Evolutionary conservation across 2,113 vertebrate genomes (phyloP).

Genomic region (Lipotes vexillifer): DNA sequence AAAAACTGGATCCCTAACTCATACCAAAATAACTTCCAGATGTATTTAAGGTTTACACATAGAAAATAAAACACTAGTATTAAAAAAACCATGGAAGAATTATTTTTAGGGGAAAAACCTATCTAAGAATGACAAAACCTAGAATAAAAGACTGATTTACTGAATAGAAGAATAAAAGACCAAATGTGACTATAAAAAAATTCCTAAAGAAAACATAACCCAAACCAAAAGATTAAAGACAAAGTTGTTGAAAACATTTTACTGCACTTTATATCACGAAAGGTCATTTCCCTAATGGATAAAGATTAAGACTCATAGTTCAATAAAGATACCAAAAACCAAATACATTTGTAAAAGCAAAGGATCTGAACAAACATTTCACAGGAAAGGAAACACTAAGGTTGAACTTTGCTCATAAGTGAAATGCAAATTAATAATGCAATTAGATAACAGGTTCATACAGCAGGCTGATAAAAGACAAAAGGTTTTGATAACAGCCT

Average conservation of each 20-base stretch:
- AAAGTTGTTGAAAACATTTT: slow-evolving; percentile 2
- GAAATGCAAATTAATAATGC: not conserved
- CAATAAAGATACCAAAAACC: not conserved
- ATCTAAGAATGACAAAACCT: slow-evolving; percentile 4
- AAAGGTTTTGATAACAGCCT: not conserved
- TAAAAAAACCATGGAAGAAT: not conserved
- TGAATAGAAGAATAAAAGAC: not conserved
- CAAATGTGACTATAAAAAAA: not conserved
- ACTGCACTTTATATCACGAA: not conserved
- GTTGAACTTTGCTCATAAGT: not conserved
- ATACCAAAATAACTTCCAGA: slow-evolving; percentile 10
- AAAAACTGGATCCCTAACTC: slow-evolving; percentile 12
- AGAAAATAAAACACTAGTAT: not conserved
- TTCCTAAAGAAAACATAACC: not conserved
- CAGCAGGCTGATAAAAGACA: not conserved
- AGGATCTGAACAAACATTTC: not conserved
- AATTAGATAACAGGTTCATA: slow-evolving; percentile 15
- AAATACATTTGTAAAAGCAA: slow-evolving; percentile 24
- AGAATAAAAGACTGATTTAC: slow-evolving; percentile 18
- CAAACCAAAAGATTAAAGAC: slow-evolving; percentile 20
- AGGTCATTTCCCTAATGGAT: not conserved
- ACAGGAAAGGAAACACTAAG: not conserved
- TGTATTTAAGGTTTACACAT: not conserved
- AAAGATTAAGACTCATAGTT: not conserved
- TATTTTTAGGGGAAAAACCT: not conserved